phyloP scores from a whole-genome alignment of 2,113 vertebrate genomes.

The Chinchilla lanigera region DNA sequence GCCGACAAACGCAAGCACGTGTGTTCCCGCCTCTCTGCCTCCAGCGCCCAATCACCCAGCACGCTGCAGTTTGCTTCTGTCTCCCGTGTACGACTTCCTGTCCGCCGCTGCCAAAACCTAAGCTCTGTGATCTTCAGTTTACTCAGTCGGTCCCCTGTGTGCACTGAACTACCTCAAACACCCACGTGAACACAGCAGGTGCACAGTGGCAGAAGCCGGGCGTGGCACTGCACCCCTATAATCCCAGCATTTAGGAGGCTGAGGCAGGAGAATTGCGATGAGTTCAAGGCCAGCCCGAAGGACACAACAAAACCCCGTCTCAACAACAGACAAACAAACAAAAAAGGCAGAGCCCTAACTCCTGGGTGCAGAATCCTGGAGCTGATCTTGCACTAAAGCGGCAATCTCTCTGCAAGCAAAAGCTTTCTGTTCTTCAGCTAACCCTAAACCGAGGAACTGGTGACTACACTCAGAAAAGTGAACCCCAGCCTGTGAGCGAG shows the following conservation, averaged over 20 bases:
- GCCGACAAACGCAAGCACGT: not conserved
- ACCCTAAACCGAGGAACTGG: constrained; percentile 45
- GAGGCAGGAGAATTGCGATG: not conserved
- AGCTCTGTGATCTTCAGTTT: not conserved
- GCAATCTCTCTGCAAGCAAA: not conserved
- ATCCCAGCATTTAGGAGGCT: not conserved
- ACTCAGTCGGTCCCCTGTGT: not conserved
- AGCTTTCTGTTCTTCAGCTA: not conserved
- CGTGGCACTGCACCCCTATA: no score
- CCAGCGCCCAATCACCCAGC: not conserved
- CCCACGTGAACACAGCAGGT: not conserved
- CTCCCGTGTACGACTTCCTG: not conserved
- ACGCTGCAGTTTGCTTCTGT: not conserved
- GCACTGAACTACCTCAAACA: not conserved
- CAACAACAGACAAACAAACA: not conserved
- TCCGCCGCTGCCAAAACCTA: not conserved
- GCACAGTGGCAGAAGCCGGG: not conserved
- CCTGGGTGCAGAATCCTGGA: not conserved
- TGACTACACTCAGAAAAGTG: not conserved
- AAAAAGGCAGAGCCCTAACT: not conserved
- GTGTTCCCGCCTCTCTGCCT: not conserved
- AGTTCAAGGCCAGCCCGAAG: not conserved
- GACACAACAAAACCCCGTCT: not conserved
- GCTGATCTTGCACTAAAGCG: not conserved
- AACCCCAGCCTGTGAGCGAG: not conserved